Percentiles rank a stretch among this genome's conserved stretches.
These are phyloP conservation scores for Diadophis punctatus DNA, from an alignment of 2,113 vertebrate species.

Conservation along the genomic window DNA sequence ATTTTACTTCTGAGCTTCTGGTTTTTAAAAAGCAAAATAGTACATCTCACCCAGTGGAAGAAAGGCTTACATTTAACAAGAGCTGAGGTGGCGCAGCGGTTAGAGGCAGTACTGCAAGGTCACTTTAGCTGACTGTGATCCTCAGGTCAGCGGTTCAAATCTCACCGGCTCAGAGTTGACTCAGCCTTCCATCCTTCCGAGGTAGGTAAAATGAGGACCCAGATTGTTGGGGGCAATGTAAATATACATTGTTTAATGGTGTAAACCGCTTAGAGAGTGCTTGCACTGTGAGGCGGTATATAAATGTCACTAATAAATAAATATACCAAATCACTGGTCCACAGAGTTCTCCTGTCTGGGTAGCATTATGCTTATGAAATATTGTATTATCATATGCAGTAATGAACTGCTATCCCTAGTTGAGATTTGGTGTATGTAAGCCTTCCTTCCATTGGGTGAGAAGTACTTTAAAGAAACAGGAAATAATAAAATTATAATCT, in stretches of 20 bases:
- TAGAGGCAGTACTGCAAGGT: too few relatives aligned
- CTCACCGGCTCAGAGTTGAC: too few relatives aligned
- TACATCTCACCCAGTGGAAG: not conserved
- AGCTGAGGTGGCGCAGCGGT: too few relatives aligned
- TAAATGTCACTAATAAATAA: too few relatives aligned
- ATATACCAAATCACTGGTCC: not conserved
- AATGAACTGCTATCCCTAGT: not conserved
- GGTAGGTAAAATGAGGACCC: too few relatives aligned
- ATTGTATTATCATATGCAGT: not conserved
- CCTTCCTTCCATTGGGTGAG: not conserved
- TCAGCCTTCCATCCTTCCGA: too few relatives aligned
- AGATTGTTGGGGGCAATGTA: too few relatives aligned
- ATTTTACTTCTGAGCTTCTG: not conserved
- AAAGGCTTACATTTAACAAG: not conserved
- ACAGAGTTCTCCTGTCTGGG: not conserved
- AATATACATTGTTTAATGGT: too few relatives aligned
- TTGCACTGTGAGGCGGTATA: too few relatives aligned
- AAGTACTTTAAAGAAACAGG: not conserved
- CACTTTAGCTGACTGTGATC: too few relatives aligned
- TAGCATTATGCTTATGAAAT: not conserved
- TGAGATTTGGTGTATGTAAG: not conserved
- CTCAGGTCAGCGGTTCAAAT: too few relatives aligned
- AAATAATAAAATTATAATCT: not conserved
- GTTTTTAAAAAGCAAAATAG: not conserved
- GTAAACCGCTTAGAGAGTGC: too few relatives aligned